Base-by-base conservation (phyloP, 2,113 vertebrate species). In the Tinamus guttatus region DNA sequence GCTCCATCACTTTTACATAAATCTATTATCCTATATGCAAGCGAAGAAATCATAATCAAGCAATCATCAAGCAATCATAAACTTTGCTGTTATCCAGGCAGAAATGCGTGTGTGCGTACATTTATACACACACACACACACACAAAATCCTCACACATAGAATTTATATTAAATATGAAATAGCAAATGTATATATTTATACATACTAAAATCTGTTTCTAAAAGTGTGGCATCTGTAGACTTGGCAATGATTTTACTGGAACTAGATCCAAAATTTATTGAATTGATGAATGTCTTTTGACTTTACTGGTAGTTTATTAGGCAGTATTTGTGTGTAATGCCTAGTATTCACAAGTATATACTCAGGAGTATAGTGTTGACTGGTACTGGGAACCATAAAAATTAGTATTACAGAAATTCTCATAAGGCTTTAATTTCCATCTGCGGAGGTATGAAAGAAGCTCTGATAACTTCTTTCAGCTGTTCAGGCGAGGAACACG, bases 161-260 rank as follows among this genome's bases (percentile, higher is more conserved):
- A 81, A 93, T 60, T 64, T 79, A 89, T 81, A 93, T 93, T 95
- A 81, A 92, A 97, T 96, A 89, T 13, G 86, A 93, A 84, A 78
- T 84, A 94, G 65, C 43, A 81, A 94, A 93, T 76, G 62, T 90
- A 71, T 96, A 76, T 97, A 95, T 96, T 96, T 96, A 85, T 92
- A 89, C 59, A 41, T 85, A 69, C 86, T 89, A 82, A 96, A 95
- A 93, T 95, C 94, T 96, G 93, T 96, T 97, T 95, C 92, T 91
- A 83, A 81, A 94, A 94, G 54, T 51, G 74, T 89, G 69, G 83
- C 95, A 96, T 96, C 92, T 96, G 95, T 82, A 84, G 83, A 51
- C 74, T 97, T 97, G 94, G 92, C 95, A 93, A 19, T 79, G 81
- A 79, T 79, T 89, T 96, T 73, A 54, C 58, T 86, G 52, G 40